Conservation (phyloP, 2,797 vertebrate species). For the Oceanodroma leucorhoa region DNA sequence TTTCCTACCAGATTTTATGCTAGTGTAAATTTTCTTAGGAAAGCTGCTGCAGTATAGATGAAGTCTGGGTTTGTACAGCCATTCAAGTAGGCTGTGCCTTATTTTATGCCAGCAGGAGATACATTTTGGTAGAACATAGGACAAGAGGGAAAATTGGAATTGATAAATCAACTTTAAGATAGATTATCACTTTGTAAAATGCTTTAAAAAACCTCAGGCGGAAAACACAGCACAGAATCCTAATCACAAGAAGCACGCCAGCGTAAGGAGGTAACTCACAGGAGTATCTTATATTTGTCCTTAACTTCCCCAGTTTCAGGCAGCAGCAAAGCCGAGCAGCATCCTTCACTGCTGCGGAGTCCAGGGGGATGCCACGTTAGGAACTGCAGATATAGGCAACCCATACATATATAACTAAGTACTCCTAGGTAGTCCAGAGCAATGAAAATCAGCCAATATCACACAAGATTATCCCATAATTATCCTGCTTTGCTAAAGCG, state of each 20-base stretch:
- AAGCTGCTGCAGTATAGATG: not conserved
- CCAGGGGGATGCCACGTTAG: fast-evolving
- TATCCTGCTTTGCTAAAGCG: not conserved
- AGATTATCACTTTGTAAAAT: not conserved
- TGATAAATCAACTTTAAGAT: not conserved
- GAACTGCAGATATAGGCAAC: not conserved
- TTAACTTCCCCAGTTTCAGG: not conserved
- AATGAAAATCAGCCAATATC: fast-evolving
- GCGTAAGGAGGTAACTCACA: not conserved
- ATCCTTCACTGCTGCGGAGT: too few relatives aligned
- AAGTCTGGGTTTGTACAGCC: not conserved
- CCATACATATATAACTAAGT: fast-evolving
- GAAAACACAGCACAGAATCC: not conserved
- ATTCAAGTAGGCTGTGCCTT: not conserved
- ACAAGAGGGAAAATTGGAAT: not conserved
- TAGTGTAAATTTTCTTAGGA: not conserved
- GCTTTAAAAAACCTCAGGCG: not conserved
- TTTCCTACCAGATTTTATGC: not conserved
- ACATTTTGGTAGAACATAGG: not conserved
- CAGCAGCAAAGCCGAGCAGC: not conserved
- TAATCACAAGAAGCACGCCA: not conserved
- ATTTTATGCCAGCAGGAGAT: not conserved
- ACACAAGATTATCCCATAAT: not conserved
- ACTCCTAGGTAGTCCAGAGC: not conserved
- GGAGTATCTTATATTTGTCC: not conserved